These are phyloP conservation scores for Centrocercus urophasianus DNA, from an alignment of 2,113 vertebrate genomes.

Conservation along the genomic window DNA sequence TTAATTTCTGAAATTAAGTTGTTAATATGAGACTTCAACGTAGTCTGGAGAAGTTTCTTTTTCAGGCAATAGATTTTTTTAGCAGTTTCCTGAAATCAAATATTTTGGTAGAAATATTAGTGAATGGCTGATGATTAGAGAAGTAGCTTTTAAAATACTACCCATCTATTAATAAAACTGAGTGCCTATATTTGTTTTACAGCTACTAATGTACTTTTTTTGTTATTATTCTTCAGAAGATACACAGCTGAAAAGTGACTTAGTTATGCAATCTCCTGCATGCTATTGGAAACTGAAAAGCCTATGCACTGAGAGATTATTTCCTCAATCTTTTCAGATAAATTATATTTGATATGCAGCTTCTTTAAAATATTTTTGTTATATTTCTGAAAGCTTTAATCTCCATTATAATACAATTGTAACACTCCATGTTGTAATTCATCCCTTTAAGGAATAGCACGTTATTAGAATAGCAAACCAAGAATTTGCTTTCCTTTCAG, in stretches of 20 bases:
- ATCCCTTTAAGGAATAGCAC: neutral
- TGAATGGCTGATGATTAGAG: neutral
- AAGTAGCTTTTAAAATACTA: neutral
- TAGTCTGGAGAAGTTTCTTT: neutral
- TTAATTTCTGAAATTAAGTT: neutral
- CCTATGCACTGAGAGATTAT: neutral
- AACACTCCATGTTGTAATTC: neutral
- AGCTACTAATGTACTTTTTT: neutral
- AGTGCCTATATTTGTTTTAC: neutral
- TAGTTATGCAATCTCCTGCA: neutral
- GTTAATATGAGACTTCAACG: neutral
- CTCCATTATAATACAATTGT: neutral
- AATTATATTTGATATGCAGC: neutral
- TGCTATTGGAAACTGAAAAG: neutral
- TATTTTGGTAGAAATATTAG: neutral
- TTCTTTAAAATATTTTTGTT: neutral
- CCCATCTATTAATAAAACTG: neutral
- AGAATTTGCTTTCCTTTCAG: constrained; percentile 3
- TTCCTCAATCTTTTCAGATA: neutral
- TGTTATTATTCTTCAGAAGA: neutral
- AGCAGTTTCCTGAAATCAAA: neutral
- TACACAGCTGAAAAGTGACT: neutral
- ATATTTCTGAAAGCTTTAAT: neutral
- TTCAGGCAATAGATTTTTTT: neutral
- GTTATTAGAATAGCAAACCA: neutral